A percentile compares a stretch with the other conserved stretches of the same genome.
These are phyloP conservation scores for Pandion haliaetus DNA, from an alignment of 2,113 vertebrate genomes.

Conservation along the genomic window DNA sequence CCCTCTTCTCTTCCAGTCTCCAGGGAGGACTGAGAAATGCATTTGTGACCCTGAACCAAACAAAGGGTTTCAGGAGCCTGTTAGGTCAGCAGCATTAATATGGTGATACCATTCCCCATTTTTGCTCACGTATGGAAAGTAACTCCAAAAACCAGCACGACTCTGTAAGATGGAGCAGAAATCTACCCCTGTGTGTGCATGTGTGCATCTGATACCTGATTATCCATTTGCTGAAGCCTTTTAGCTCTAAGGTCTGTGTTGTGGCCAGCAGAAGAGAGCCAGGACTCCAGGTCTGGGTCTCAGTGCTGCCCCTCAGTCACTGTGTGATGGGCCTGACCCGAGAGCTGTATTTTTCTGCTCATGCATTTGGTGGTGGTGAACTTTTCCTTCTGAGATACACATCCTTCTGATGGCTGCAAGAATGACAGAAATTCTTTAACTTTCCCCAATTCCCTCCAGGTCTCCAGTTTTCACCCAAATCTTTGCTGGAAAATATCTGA, in stretches of 20 bases:
- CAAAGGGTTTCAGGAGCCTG: background rate
- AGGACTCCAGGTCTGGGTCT: background rate
- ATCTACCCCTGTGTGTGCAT: background rate
- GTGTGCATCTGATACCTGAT: background rate
- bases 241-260: background rate
- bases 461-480: background rate
- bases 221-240: background rate
- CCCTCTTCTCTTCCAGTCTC: background rate
- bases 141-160: fast-evolving
- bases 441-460: background rate
- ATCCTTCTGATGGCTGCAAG: background rate
- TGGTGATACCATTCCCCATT: background rate
- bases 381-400: background rate
- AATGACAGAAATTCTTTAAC: background rate
- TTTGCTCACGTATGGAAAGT: background rate
- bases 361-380: fast-evolving
- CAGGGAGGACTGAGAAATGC: background rate
- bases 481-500: background rate
- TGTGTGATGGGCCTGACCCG: background rate
- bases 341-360: background rate
- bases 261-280: background rate
- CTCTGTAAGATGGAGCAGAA: background rate
- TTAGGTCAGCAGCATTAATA: background rate
- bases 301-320: background rate
- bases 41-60: background rate